Base-by-base conservation (phyloP, 2,113 vertebrate species). In the Eulemur macaco region DNA sequence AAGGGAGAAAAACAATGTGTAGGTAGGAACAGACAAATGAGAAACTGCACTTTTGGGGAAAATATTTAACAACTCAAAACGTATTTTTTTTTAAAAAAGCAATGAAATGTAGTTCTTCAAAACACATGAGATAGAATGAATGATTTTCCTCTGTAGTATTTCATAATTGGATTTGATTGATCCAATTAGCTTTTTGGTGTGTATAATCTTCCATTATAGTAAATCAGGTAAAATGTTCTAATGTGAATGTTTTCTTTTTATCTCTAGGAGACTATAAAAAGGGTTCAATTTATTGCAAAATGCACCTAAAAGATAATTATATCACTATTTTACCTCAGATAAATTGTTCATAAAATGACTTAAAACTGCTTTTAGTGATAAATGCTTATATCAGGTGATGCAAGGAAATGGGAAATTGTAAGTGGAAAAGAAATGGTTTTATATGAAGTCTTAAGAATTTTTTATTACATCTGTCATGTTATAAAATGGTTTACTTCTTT, bases 401-500 rank as follows among this genome's bases (percentile, higher is more conserved):
- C 50, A 97, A 96, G 84, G 66, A 97, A 88, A 96, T 89, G 42
- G 34, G 78, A 86, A 42, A 73, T 92, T 84, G 3, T 94, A 96
- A 95, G 37, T 96, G 39, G 66, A 82, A 97, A 96, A 95, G 93
- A 77, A 84, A 82, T 85, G 66, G 29, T 86, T 97, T 96, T 81
- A 83, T 84, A 86, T 73, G n/a, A 91, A 93, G 23, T 82, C 42
- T 82, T 92, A 83, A 88, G 21, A 20, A 37, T 83, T 89, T 84
- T 96, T 63, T 45, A 94, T 89, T 91, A 80, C 0, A 3, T 68
- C 47, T 90, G 60, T 93, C 84, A 88, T 92, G 77, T 76, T 89
- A 91, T 78, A 88, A 96, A 97, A 56, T 91, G 29, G 58, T 83
- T 97, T 96, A 91, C 25, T 85, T 96, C 88, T 94, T 96, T 84